Conservation (phyloP, 2,888 invertebrate genomes). For the Reticulitermes lucifugus region DNA sequence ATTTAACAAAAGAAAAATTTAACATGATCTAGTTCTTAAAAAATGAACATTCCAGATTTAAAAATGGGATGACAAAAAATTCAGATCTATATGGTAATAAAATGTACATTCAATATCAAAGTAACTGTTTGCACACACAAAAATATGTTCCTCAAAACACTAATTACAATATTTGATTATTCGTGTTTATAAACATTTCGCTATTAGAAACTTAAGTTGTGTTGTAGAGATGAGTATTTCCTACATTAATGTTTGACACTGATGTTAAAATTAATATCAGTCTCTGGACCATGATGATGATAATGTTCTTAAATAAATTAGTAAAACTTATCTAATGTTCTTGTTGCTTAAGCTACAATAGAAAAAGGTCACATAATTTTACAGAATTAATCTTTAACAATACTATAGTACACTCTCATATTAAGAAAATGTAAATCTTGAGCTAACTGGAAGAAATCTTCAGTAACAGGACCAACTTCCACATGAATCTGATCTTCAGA, state of each 20-base stretch:
- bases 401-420: not conserved
- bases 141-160: conserved; percentile 30
- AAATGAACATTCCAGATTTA: conserved; percentile 39
- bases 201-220: not conserved
- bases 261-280: conserved; percentile 37
- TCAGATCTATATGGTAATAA: conserved; percentile 36
- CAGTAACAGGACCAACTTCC: not conserved
- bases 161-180: conserved; percentile 34
- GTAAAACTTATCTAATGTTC: conserved; percentile 7
- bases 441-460: conserved; percentile 1
- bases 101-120: conserved; percentile 39
- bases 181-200: conserved; percentile 24
- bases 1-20: conserved; percentile 18
- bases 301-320: conserved; percentile 47
- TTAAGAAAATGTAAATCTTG: not conserved
- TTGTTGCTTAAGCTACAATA: conserved; percentile 24
- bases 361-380: not conserved
- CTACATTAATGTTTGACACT: not conserved
- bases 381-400: not conserved
- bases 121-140: conserved; percentile 34
- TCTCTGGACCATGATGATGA: conserved; percentile 42
- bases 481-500: not conserved
- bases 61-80: conserved; percentile 28
- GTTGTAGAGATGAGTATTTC: conserved; percentile 24
- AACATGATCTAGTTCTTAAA: not conserved